Percentiles rank a stretch among this genome's conserved stretches.
phyloP scores from a whole-genome alignment of 92 coral and sea anemone genomes.

The Heteractis magnifica region DNA sequence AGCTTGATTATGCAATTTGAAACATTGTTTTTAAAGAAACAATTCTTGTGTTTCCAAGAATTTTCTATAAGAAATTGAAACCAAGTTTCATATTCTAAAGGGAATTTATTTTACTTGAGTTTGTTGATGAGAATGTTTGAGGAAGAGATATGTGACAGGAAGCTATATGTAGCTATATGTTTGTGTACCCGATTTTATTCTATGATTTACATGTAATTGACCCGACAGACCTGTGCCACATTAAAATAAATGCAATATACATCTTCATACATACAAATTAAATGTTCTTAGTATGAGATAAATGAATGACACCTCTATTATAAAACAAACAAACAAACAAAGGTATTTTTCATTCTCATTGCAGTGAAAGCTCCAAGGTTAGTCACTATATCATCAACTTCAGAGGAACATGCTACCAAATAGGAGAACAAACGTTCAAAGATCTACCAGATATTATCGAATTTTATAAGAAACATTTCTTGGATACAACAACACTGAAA shows the following conservation, averaged over 20 bases:
- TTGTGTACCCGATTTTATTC: too few species aligned
- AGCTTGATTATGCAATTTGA: not conserved
- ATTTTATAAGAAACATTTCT: constrained; percentile 90
- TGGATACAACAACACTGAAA: constrained; percentile 87
- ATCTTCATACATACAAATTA: too few species aligned
- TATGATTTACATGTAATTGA: too few species aligned
- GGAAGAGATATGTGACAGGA: not conserved
- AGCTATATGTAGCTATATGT: too few species aligned
- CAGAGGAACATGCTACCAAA: constrained; percentile 82
- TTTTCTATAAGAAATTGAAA: constrained; percentile 6
- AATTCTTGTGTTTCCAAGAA: not conserved
- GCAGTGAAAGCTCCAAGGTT: constrained; percentile 85
- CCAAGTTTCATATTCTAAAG: constrained; percentile 1
- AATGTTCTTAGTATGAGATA: too few species aligned
- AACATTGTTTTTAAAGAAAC: not conserved
- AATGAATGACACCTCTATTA: too few species aligned
- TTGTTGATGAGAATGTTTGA: not conserved
- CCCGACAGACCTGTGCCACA: too few species aligned
- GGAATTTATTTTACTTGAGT: too few species aligned
- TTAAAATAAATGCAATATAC: too few species aligned
- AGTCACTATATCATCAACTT: constrained; percentile 98
- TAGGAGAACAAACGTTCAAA: constrained; percentile 95
- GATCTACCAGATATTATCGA: constrained; percentile 87
- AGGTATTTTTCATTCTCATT: constrained; percentile 21
- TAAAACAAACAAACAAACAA: not conserved